phyloP scores from a whole-genome alignment of 2,888 invertebrate species.

The Muschampia plurimacula region DNA sequence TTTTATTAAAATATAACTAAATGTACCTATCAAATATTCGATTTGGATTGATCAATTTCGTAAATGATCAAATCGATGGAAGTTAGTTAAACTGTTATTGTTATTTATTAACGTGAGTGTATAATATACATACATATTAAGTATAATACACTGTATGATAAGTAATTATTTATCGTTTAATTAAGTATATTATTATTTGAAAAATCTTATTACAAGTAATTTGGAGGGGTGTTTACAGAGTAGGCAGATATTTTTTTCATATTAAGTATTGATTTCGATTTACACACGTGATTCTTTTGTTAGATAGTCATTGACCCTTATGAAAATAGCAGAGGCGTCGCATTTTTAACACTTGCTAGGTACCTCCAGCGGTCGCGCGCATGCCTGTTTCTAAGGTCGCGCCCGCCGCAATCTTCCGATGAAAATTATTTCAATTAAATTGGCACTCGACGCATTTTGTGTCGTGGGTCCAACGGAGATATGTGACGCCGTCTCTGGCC shows the following conservation, averaged over 20 bases:
- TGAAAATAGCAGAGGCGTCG: constrained; percentile 71
- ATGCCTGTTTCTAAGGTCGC: constrained; percentile 80
- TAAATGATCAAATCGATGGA: too few species aligned
- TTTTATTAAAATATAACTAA: too few species aligned
- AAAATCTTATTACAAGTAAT: not conserved
- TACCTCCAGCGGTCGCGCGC: constrained; percentile 74
- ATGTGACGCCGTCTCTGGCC: constrained; percentile 42
- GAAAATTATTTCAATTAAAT: constrained; percentile 77
- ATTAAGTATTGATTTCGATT: constrained; percentile 21
- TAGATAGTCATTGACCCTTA: constrained; percentile 73
- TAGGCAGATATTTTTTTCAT: constrained; percentile 9
- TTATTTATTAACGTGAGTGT: too few species aligned
- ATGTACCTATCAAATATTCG: too few species aligned
- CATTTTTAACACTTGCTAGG: constrained; percentile 64
- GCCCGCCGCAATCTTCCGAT: constrained; percentile 67
- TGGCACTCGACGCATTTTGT: constrained; percentile 52
- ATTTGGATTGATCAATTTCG: too few species aligned
- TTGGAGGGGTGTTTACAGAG: not conserved
- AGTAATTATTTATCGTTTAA: too few species aligned
- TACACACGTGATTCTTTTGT: constrained; percentile 58
- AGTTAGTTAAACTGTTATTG: too few species aligned
- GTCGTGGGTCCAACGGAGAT: constrained; percentile 37
- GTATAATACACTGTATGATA: too few species aligned
- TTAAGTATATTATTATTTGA: not conserved
- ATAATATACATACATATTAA: too few species aligned